Evolutionary conservation across 1,140 invertebrate genomes (phyloP).

Genomic region (Cydia splendana): DNA sequence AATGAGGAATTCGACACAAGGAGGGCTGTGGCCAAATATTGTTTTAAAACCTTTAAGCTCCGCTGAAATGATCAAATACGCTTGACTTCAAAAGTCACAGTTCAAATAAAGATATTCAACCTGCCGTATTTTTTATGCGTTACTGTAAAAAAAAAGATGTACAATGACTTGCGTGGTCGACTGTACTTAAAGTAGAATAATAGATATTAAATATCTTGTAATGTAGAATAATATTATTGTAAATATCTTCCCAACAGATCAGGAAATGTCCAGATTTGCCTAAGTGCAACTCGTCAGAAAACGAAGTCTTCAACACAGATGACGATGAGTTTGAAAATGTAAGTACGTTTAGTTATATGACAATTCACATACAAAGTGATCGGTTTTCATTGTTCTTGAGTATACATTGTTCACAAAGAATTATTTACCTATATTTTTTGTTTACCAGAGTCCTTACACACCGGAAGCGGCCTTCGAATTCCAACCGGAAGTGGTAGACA

Average conservation of each 20-base stretch:
- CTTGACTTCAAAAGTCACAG: too few species aligned
- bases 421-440: conserved; percentile 11
- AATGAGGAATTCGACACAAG: too few species aligned
- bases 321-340: conserved; percentile 41
- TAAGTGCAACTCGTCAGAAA: conserved; percentile 41
- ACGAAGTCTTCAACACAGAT: conserved; percentile 42
- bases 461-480: conserved; percentile 62
- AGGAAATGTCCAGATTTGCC: conserved; percentile 58
- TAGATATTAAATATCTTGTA: too few species aligned
- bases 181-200: too few species aligned
- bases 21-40: too few species aligned
- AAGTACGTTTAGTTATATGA: conserved; percentile 33
- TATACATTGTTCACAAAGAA: background rate
- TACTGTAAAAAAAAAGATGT: too few species aligned
- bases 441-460: conserved; percentile 47
- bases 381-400: background rate
- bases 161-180: too few species aligned
- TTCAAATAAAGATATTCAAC: too few species aligned
- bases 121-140: too few species aligned
- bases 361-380: background rate
- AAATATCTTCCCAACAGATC: conserved; percentile 45
- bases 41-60: too few species aligned
- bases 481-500: conserved; percentile 46
- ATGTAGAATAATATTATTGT: too few species aligned
- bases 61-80: too few species aligned